Percentiles rank a stretch among this genome's conserved stretches.
These are phyloP conservation scores for Drosophila jambulina DNA, from an alignment of 1,140 invertebrate genomes.

Conservation along the genomic window DNA sequence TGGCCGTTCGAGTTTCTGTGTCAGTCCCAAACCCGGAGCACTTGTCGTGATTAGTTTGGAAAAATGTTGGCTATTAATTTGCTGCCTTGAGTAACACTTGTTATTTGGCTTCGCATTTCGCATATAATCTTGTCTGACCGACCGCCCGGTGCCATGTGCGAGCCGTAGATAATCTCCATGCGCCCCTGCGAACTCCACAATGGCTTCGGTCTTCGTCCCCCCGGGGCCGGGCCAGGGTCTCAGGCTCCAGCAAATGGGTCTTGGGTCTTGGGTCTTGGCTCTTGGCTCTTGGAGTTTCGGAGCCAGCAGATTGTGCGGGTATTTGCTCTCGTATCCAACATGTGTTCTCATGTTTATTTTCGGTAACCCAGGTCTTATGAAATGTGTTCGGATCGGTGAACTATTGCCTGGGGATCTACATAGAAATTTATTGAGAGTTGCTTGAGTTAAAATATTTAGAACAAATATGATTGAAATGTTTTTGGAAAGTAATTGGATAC, in stretches of 20 bases:
- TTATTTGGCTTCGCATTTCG: slow-evolving; percentile 60
- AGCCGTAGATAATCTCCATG: slow-evolving; percentile 59
- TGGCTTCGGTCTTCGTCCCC: background rate
- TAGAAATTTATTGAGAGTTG: background rate
- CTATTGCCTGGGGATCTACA: slow-evolving; percentile 8
- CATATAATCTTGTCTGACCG: slow-evolving; percentile 66
- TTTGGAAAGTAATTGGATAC: background rate
- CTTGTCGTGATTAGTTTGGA: slow-evolving; percentile 70
- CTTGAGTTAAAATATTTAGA: background rate
- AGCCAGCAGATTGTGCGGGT: slow-evolving; percentile 16
- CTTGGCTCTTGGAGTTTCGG: too few relatives aligned
- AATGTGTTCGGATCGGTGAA: slow-evolving; percentile 27
- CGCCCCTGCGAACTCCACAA: slow-evolving; percentile 26
- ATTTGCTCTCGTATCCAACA: slow-evolving; percentile 39
- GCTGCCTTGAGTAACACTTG: slow-evolving; percentile 70
- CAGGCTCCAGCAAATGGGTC: slow-evolving; percentile 40
- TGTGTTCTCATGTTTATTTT: slow-evolving; percentile 37
- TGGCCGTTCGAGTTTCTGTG: slow-evolving; percentile 47
- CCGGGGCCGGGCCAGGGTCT: slow-evolving; percentile 1
- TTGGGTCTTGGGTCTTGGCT: background rate
- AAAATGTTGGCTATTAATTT: slow-evolving; percentile 71
- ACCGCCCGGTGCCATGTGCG: slow-evolving; percentile 55
- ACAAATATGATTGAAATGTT: background rate
- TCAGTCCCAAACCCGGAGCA: slow-evolving; percentile 48
- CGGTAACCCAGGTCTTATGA: slow-evolving; percentile 20